Conservation (phyloP, 2,113 vertebrate species). For the Echinops telfairi region DNA sequence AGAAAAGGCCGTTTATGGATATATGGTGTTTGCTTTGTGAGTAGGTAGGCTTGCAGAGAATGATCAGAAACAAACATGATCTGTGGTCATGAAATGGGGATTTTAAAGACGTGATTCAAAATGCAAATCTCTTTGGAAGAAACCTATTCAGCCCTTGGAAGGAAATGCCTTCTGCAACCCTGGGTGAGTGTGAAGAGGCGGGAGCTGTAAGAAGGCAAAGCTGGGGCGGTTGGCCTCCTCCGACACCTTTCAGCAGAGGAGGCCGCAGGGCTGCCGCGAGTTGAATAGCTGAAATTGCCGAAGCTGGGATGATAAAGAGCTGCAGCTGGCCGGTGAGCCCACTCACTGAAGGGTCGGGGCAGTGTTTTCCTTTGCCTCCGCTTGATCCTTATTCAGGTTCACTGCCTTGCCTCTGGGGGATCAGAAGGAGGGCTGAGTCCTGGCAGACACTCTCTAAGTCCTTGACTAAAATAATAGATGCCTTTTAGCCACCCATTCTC, state of each 20-base stretch:
- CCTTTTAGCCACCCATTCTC: background rate
- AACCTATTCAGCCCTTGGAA: constrained; percentile 39
- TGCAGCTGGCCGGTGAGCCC: background rate
- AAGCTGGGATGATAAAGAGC: background rate
- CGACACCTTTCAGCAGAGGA: constrained; percentile 7
- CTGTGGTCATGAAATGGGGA: constrained; percentile 41
- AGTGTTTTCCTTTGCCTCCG: background rate
- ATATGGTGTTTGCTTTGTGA: background rate
- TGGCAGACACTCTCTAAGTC: background rate
- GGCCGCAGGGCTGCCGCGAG: background rate
- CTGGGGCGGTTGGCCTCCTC: background rate
- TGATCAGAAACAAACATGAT: constrained; percentile 8
- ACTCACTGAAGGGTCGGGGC: background rate
- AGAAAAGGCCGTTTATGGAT: background rate
- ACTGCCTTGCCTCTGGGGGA: background rate
- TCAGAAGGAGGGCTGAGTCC: background rate
- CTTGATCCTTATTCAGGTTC: background rate
- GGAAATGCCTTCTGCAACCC: constrained; percentile 44
- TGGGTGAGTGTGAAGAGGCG: background rate
- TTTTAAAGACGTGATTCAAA: background rate
- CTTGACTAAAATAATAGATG: background rate
- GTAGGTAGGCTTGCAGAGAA: background rate
- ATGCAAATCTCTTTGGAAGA: constrained; percentile 50
- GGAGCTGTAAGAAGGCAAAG: background rate
- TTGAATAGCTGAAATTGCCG: constrained; percentile 51